Evolutionary conservation across 2,888 invertebrate genomes (phyloP).

Genomic region (Opisthograptis luteolata): DNA sequence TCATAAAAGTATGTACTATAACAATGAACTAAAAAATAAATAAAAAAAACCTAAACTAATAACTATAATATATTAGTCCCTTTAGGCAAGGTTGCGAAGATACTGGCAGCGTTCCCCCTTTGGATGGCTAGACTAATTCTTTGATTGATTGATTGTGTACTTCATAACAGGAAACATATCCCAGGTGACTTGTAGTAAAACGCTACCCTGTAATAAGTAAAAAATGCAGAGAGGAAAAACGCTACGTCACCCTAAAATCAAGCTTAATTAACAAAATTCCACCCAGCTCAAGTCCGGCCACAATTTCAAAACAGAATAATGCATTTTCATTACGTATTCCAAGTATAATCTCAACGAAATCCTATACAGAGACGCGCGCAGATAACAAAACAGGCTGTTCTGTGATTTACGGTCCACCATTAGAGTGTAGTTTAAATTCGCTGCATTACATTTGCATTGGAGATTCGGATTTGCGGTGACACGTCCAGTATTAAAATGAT

Average conservation of each 20-base stretch:
- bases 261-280: slow-evolving; percentile 13
- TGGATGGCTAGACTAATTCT: too few relatives aligned
- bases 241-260: not conserved
- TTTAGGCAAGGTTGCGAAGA: too few relatives aligned
- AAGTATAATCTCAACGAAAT: slow-evolving; percentile 76
- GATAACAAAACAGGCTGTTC: slow-evolving; percentile 74
- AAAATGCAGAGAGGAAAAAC: too few relatives aligned
- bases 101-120: too few relatives aligned
- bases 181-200: too few relatives aligned
- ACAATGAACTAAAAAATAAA: too few relatives aligned
- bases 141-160: too few relatives aligned
- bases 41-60: too few relatives aligned
- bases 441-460: slow-evolving; percentile 79
- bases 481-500: slow-evolving; percentile 81
- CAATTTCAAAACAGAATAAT: slow-evolving; percentile 55
- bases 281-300: slow-evolving; percentile 26
- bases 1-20: too few relatives aligned
- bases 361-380: slow-evolving; percentile 68
- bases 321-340: slow-evolving; percentile 73
- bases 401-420: slow-evolving; percentile 78
- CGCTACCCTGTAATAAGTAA: too few relatives aligned
- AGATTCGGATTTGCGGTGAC: slow-evolving; percentile 79
- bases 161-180: too few relatives aligned
- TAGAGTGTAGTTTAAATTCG: slow-evolving; percentile 68
- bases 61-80: too few relatives aligned